A percentile compares a stretch with the other conserved stretches of the same genome.
phyloP scores from a whole-genome alignment of 2,888 invertebrate genomes.

The Portevinia maculata region DNA sequence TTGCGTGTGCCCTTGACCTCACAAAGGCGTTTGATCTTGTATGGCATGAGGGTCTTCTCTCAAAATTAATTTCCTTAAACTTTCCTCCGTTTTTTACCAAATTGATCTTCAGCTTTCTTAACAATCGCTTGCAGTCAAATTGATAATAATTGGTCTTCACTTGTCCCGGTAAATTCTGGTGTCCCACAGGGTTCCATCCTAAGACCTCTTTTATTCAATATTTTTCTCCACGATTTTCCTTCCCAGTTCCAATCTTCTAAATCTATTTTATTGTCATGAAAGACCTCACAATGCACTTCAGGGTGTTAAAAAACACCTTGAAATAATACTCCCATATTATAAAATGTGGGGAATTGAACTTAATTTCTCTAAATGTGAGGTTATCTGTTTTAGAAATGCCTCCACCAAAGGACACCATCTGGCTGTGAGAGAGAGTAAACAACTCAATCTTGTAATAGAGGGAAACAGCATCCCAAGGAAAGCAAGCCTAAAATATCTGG shows the following conservation, averaged over 20 bases:
- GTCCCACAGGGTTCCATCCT: not conserved
- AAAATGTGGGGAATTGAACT: too few species aligned
- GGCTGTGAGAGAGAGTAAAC: too few species aligned
- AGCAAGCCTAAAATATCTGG: too few species aligned
- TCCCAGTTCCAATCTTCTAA: not conserved
- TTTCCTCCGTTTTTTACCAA: constrained; percentile 1
- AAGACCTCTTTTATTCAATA: too few species aligned
- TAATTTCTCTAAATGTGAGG: not conserved
- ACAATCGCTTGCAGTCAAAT: too few species aligned
- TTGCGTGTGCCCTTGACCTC: not conserved
- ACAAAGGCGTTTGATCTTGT: not conserved
- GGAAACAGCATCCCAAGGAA: too few species aligned
- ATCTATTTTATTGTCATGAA: not conserved
- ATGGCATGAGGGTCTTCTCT: not conserved
- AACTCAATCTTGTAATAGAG: too few species aligned
- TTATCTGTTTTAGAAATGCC: constrained; percentile 7
- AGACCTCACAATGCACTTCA: not conserved
- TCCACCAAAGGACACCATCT: too few species aligned
- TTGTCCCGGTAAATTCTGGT: not conserved
- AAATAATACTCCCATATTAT: not conserved
- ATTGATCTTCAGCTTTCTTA: not conserved
- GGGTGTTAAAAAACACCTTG: not conserved
- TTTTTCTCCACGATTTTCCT: too few species aligned
- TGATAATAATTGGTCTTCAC: not conserved
- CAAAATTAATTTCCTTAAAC: not conserved